These are phyloP conservation scores for Limnephilus marmoratus DNA, from an alignment of 2,888 invertebrate genomes.

Conservation along the genomic window DNA sequence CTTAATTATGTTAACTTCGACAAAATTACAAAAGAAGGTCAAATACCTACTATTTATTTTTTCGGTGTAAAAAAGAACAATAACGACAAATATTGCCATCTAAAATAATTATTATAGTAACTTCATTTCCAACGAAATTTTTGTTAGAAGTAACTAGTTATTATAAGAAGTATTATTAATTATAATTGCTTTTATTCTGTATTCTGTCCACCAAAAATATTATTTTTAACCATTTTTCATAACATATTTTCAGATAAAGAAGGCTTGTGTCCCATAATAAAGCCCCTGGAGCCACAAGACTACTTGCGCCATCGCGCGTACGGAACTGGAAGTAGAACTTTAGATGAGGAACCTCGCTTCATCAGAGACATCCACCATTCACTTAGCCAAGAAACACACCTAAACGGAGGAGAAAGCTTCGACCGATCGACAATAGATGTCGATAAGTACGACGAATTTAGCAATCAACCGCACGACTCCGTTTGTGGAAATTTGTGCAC, in stretches of 20 bases:
- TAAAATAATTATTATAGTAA: too few species aligned
- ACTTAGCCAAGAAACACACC: conserved; percentile 37
- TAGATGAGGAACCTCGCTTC: conserved; percentile 46
- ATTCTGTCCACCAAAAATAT: neutral
- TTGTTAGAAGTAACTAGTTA: too few species aligned
- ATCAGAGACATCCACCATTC: conserved; percentile 9
- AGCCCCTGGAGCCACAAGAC: conserved; percentile 55
- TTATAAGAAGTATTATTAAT: neutral
- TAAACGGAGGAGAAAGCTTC: conserved; percentile 29
- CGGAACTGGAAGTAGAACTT: conserved; percentile 44
- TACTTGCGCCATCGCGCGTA: conserved; percentile 53
- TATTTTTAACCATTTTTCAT: conserved; percentile 3
- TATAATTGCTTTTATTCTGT: neutral
- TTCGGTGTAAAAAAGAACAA: too few species aligned
- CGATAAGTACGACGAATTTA: conserved; percentile 7
- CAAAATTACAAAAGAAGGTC: too few species aligned
- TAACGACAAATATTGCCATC: too few species aligned
- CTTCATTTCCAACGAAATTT: too few species aligned
- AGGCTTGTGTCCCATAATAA: conserved; percentile 55
- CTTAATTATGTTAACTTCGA: too few species aligned
- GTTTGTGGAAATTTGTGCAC: conserved; percentile 67
- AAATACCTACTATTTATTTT: too few species aligned
- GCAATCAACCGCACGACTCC: conserved; percentile 67
- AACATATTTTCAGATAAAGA: conserved; percentile 8
- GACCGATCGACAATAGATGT: conserved; percentile 16